Evolutionary conservation across 2,888 invertebrate species (phyloP).

Genomic region (Cerceris ruficornis): DNA sequence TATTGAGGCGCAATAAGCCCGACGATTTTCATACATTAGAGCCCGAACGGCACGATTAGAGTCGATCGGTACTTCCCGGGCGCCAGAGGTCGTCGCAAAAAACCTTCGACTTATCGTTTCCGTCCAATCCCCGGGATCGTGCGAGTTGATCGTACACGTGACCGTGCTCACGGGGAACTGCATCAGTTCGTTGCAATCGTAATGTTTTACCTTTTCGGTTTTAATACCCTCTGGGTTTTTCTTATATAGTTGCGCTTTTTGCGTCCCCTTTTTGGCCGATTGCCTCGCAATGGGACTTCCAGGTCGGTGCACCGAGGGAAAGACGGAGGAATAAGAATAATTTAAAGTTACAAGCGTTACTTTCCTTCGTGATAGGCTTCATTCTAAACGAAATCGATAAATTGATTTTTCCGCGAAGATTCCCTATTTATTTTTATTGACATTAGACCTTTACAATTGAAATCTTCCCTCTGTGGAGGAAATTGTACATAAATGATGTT

Average conservation of each 20-base stretch:
- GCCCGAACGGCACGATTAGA: conserved; percentile 36
- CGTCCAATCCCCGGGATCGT: conserved; percentile 9
- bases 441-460: too few species aligned
- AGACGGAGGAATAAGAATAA: too few species aligned
- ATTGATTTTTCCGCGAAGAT: too few species aligned
- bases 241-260: background rate
- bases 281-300: background rate
- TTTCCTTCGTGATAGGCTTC: too few species aligned
- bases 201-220: conserved; percentile 8
- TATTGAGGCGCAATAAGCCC: conserved; percentile 42
- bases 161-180: conserved; percentile 4
- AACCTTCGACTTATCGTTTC: conserved; percentile 33
- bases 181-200: conserved; percentile 4
- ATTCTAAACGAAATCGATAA: too few species aligned
- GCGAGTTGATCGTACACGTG: conserved; percentile 19
- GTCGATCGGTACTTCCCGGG: conserved; percentile 43
- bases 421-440: too few species aligned
- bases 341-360: too few species aligned
- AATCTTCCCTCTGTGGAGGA: too few species aligned
- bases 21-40: conserved; percentile 54
- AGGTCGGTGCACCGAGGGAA: background rate
- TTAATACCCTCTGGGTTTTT: conserved; percentile 8
- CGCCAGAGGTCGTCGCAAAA: conserved; percentile 8
- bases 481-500: too few species aligned
- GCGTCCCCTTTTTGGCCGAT: background rate